Conservation (phyloP, 1,140 invertebrate species). For the Bombus affinis region DNA sequence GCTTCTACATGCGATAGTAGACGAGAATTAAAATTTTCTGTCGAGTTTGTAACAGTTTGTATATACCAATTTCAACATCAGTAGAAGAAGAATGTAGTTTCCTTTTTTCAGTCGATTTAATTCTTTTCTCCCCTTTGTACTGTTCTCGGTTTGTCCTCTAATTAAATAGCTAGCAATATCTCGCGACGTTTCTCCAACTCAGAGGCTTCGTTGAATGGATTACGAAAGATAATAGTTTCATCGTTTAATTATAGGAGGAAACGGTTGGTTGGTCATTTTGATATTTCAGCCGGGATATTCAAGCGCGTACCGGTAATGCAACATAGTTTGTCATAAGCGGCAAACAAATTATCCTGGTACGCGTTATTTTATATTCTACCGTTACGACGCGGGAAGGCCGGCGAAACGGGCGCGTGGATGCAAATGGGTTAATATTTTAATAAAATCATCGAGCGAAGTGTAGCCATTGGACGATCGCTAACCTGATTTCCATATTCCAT, state of each 20-base stretch:
- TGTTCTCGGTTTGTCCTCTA: not conserved
- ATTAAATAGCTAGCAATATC: not conserved
- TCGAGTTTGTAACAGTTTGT: not conserved
- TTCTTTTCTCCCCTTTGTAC: not conserved
- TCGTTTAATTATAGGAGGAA: not conserved
- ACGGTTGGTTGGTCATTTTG: not conserved
- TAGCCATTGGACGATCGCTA: constrained; percentile 23
- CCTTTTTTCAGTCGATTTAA: not conserved
- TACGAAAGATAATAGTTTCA: not conserved
- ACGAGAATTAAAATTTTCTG: too few species aligned
- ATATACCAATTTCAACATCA: not conserved
- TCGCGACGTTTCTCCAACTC: not conserved
- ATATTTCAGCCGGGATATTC: not conserved
- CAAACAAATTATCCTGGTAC: constrained; percentile 21
- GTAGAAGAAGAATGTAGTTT: too few species aligned
- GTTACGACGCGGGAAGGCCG: not conserved
- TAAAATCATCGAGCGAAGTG: constrained; percentile 23
- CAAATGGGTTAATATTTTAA: constrained; percentile 54
- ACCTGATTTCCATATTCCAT: constrained; percentile 37
- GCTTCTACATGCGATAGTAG: not conserved
- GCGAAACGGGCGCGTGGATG: not conserved
- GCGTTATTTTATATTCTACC: constrained; percentile 16
- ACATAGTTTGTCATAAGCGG: constrained; percentile 34
- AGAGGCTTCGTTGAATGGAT: not conserved
- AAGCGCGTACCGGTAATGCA: not conserved